Evolutionary conservation across 2,888 invertebrate species (phyloP), one percentile per base, ranked within the genome.

Genomic region (Cosmorhoe ocellata): DNA sequence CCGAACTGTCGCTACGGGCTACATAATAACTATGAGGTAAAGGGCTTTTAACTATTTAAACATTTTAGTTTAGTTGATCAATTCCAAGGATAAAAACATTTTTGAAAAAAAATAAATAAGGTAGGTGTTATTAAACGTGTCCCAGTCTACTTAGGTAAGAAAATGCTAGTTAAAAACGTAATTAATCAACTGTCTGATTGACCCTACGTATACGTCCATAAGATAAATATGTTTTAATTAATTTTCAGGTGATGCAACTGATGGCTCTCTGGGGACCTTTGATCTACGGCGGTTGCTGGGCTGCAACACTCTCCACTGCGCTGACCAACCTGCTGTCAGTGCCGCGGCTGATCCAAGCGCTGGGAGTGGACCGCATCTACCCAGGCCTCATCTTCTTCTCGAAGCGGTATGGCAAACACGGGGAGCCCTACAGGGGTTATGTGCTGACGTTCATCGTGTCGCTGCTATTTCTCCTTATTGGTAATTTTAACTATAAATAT

Each of bases 211-310:
- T n/a, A n/a, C n/a, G n/a, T n/a, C n/a, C n/a, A n/a, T n/a, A n/a
- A n/a, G n/a, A n/a, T n/a, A n/a, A n/a, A n/a, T n/a, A n/a, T n/a
- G n/a, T n/a, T n/a, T n/a, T n/a, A n/a, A n/a, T 24, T 7, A 24
- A 24, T 24, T 36, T 22, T 11, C 69, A 95, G 95, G 92, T 96
- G 61, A 96, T 97, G 96, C 95, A 96, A 74, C 84, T 95, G 51
- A 96, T 96, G 94, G 95, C 96, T 1, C 87, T 92, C 0, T 97
- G 96, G 94, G 96, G 97, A 9, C 97, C 97, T 0, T 90, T 99
- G 12, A 98, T 98, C 71, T 97, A 97, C 80, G 97, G 96, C 1
- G 99, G 99, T 0, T 98, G 99, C 74, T 99, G 98, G 89, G 98
- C 99, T 1, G 99, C 99, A 2, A 99, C 99, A 0, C 91, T 99